Percentiles rank a stretch among this genome's conserved stretches.
Conservation (phyloP, 2,797 vertebrate genomes). For the Channallabes apus region DNA sequence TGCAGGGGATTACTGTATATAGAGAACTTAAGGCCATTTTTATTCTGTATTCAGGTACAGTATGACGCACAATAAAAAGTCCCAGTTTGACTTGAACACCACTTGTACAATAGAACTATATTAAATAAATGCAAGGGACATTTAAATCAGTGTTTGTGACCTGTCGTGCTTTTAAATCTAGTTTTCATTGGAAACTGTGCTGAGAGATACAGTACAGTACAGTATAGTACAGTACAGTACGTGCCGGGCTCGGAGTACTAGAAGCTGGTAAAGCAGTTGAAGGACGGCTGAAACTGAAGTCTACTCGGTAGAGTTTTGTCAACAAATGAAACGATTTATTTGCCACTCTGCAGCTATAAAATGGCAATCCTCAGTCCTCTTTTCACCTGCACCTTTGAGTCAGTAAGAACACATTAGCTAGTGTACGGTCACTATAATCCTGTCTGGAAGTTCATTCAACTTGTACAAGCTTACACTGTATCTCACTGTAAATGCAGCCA, state of each 20-base stretch:
- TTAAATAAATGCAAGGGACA: not conserved
- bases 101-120: too few species aligned
- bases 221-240: too few species aligned
- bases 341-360: not conserved
- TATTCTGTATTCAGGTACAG: too few species aligned
- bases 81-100: too few species aligned
- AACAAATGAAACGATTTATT: conserved; percentile 1
- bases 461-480: not conserved
- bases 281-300: not conserved
- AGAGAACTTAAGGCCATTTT: too few species aligned
- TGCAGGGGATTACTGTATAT: too few species aligned
- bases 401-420: not conserved
- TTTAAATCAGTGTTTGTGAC: not conserved
- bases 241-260: not conserved
- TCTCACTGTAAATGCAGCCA: too few species aligned
- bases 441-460: too few species aligned
- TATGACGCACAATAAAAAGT: too few species aligned
- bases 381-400: not conserved
- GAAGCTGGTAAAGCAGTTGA: not conserved
- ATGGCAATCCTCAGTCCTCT: not conserved
- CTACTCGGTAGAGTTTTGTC: not conserved
- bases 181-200: not conserved
- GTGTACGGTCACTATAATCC: not conserved
- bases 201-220: not conserved
- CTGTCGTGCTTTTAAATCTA: not conserved